Conservation (phyloP, 2,888 invertebrate genomes). For the Agrochola circellaris region DNA sequence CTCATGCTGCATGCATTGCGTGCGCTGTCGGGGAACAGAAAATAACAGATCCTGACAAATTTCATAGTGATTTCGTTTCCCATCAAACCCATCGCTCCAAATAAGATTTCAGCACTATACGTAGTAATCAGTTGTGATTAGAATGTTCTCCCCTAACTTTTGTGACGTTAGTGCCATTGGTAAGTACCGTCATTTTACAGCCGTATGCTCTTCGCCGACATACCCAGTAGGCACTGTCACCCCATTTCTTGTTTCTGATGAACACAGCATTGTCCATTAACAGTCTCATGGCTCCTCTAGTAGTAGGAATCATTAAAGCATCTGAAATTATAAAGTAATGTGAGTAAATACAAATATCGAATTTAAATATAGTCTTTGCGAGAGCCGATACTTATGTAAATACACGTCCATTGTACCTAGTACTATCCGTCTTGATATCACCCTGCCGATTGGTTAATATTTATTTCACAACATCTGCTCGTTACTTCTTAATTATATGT, state of each 20-base stretch:
- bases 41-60: not conserved
- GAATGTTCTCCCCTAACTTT: slow-evolving; percentile 58
- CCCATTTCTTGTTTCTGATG: slow-evolving; percentile 63
- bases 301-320: slow-evolving; percentile 65
- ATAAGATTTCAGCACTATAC: not conserved
- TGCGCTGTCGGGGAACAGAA: not conserved
- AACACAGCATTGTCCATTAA: slow-evolving; percentile 58
- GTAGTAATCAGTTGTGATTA: slow-evolving; percentile 13
- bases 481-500: too few relatives aligned
- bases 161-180: slow-evolving; percentile 59
- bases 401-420: not conserved
- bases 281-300: slow-evolving; percentile 60
- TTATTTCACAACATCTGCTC: too few relatives aligned
- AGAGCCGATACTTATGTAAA: not conserved
- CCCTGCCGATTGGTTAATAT: too few relatives aligned
- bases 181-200: slow-evolving; percentile 69
- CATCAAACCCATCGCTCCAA: too few relatives aligned
- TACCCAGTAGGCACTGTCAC: slow-evolving; percentile 63
- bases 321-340: slow-evolving; percentile 50
- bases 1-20: not conserved
- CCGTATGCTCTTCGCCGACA: slow-evolving; percentile 60
- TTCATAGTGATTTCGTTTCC: not conserved
- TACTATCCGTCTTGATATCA: not conserved
- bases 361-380: not conserved
- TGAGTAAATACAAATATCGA: not conserved